Evolutionary conservation across 2,113 vertebrate genomes (phyloP), one percentile per base, ranked within the genome.

Genomic region (Oophaga pumilio): DNA sequence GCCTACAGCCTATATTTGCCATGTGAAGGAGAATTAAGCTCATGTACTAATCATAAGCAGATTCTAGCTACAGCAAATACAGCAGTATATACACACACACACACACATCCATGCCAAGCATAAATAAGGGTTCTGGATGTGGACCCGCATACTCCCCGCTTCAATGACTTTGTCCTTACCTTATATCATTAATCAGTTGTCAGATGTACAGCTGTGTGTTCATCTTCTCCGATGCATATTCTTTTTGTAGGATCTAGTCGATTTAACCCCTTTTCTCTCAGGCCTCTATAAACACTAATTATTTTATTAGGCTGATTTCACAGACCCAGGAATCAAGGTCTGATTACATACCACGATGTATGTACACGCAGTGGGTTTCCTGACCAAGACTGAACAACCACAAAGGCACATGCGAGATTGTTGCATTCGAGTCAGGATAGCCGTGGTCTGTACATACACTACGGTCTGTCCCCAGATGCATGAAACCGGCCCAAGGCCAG

Each of bases 51-150:
- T 33, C 14, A 22, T 26, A 81, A 68, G 20, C 60, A 82, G 60
- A 82, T 68, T 82, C 60, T 60, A 66, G 62, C 13, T 13, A 24
- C 62, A 8, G 62, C 24, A 60, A 50, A 52, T 43, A 15, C n/a
- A 66, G 5, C 20, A 49, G n/a, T 82, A 68, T 52, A 24, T n/a
- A 79, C 22, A 85, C 33, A 24, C 53, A 79, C 22, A 85, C 33
- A 85, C 56, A 85, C 56, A 71, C 1, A 8, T 5, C 76, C 17
- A n/a, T 50, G 53, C 71, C 73, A 62, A 13, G 18, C 62, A 14
- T 76, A 77, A 76, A 85, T 85, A 85, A 64, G 84, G 84, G 84
- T 33, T 85, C 12, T 52, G 6, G 73, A 76, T 60, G n/a, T 49
- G 59, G 20, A 64, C 84, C 73, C 73, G 33, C 49, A 85, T 85